These are phyloP conservation scores for Candoia aspera DNA, from an alignment of 2,113 vertebrate genomes.

Conservation along the genomic window DNA sequence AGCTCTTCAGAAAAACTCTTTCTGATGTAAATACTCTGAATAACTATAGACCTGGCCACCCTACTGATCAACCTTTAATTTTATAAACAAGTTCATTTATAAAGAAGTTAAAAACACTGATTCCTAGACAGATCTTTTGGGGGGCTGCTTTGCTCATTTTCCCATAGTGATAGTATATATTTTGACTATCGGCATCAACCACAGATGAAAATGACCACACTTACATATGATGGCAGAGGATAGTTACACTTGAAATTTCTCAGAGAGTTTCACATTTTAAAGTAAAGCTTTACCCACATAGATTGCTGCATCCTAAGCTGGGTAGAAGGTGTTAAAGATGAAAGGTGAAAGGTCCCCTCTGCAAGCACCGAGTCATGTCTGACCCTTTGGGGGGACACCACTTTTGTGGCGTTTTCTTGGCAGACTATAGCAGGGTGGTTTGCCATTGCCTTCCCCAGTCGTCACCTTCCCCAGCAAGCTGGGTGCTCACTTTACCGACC, in stretches of 20 bases:
- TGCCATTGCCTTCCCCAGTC: too few species aligned
- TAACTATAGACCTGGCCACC: neutral
- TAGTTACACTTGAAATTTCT: neutral
- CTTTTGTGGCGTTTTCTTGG: too few species aligned
- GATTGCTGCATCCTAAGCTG: too few species aligned
- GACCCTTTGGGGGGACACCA: too few species aligned
- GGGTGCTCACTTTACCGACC: too few species aligned
- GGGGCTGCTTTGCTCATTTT: neutral
- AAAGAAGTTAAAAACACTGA: neutral
- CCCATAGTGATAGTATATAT: neutral
- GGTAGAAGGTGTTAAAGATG: too few species aligned
- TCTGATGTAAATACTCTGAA: neutral
- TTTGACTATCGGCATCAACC: neutral
- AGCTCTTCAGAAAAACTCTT: neutral
- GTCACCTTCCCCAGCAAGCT: too few species aligned
- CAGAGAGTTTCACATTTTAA: neutral
- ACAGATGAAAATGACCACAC: neutral
- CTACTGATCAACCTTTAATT: neutral
- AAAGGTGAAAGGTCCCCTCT: too few species aligned
- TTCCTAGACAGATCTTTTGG: neutral
- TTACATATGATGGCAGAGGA: neutral
- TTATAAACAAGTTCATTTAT: neutral
- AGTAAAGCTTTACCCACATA: neutral
- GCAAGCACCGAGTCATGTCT: too few species aligned
- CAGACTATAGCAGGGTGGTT: too few species aligned